Conservation (phyloP, 2,888 invertebrate species). For the Caradrina clavipalpis region DNA sequence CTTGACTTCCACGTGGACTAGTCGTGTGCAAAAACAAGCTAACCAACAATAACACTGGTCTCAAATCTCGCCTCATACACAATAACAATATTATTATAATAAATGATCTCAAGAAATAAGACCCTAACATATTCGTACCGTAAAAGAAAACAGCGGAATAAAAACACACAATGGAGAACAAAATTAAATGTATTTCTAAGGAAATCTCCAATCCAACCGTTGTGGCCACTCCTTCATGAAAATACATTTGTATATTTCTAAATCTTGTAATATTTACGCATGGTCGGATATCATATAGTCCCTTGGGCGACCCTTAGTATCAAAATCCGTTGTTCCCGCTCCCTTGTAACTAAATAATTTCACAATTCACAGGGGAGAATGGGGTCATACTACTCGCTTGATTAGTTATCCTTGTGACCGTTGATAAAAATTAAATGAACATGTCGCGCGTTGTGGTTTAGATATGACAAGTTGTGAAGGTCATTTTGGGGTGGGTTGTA, state of each 20-base stretch:
- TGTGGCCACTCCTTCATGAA: conserved; percentile 24
- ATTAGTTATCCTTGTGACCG: conserved; percentile 53
- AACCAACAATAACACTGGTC: conserved; percentile 4
- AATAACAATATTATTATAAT: conserved; percentile 10
- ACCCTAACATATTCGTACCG: not conserved
- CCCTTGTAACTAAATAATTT: conserved; percentile 64
- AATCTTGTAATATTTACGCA: conserved; percentile 62
- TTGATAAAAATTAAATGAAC: conserved; percentile 52
- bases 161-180: conserved; percentile 15
- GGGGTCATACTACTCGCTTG: conserved; percentile 63
- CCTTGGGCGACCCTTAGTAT: conserved; percentile 53
- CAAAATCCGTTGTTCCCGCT: conserved; percentile 48
- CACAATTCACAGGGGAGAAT: conserved; percentile 55
- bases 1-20: too few relatives aligned
- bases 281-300: conserved; percentile 52
- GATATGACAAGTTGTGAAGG: conserved; percentile 34
- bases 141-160: conserved; percentile 23
- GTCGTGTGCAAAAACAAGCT: too few relatives aligned
- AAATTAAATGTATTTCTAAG: conserved; percentile 31
- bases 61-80: conserved; percentile 6
- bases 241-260: conserved; percentile 49
- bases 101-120: conserved; percentile 23
- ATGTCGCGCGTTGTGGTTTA: conserved; percentile 27
- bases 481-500: conserved; percentile 6
- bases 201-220: conserved; percentile 14